Conservation (phyloP, 2,113 vertebrate genomes). For the Callithrix jacchus region DNA sequence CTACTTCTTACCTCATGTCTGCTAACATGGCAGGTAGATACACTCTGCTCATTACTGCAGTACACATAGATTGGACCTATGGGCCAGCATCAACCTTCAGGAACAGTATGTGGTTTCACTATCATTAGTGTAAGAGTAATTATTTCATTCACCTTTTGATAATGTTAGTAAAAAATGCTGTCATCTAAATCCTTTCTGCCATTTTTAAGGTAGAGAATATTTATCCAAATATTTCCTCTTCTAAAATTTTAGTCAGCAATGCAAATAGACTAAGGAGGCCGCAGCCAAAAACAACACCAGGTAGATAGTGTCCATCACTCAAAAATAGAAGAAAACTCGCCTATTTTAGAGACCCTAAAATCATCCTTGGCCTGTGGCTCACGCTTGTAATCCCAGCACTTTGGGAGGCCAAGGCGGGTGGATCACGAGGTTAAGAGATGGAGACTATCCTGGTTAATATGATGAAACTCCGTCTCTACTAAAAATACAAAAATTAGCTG, state of each 20-base stretch:
- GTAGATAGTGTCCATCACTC: neutral
- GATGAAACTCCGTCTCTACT: too few relatives aligned
- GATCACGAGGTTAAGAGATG: too few relatives aligned
- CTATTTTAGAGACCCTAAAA: neutral
- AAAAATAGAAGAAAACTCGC: neutral
- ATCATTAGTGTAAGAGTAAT: neutral
- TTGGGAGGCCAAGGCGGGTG: too few relatives aligned
- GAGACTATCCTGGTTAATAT: too few relatives aligned
- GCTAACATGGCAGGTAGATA: neutral
- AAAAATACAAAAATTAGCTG: too few relatives aligned
- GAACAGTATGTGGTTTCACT: neutral
- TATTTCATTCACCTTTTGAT: neutral
- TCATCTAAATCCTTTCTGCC: neutral
- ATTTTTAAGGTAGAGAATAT: neutral
- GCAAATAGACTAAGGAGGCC: neutral
- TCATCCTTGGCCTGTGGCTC: neutral
- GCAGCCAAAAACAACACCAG: neutral
- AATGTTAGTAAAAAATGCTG: neutral
- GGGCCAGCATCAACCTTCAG: too few relatives aligned
- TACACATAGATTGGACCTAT: neutral
- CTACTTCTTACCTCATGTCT: neutral
- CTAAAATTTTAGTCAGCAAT: slow-evolving; percentile 8
- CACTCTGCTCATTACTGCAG: neutral
- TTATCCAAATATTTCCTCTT: neutral
- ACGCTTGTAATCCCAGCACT: too few relatives aligned